phyloP scores from a whole-genome alignment of 2,888 invertebrate species.

The Autographa pulchrina region DNA sequence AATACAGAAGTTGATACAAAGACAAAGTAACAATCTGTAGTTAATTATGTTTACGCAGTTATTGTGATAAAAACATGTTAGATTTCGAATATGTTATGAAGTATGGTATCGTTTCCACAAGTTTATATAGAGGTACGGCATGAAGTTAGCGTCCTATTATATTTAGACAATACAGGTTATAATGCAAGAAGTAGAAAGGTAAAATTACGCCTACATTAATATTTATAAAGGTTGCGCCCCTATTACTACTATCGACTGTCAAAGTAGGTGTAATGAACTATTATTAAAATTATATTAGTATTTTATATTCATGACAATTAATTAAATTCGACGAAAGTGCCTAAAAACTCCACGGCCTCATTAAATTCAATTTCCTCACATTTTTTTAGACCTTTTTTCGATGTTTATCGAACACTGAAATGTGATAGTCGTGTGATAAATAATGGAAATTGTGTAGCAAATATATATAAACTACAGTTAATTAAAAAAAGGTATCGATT shows the following conservation, averaged over 20 bases:
- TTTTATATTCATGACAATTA: conserved; percentile 6
- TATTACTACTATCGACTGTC: background rate
- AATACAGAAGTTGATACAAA: conserved; percentile 3
- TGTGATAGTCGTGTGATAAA: conserved; percentile 57
- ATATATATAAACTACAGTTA: conserved; percentile 23
- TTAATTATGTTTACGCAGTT: conserved; percentile 65
- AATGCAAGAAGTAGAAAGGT: conserved; percentile 1
- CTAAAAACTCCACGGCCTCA: background rate
- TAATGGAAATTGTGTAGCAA: conserved; percentile 40
- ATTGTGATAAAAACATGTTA: conserved; percentile 68
- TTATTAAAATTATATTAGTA: conserved; percentile 5
- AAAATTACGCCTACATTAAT: conserved; percentile 1
- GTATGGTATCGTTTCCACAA: conserved; percentile 21
- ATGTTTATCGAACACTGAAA: conserved; percentile 8
- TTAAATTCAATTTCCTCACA: background rate
- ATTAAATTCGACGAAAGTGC: background rate
- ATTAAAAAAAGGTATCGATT: conserved; percentile 7
- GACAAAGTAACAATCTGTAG: conserved; percentile 56
- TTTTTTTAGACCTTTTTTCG: background rate
- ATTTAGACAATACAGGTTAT: conserved; percentile 2
- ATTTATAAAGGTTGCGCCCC: background rate
- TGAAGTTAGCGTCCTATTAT: conserved; percentile 1
- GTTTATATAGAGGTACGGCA: conserved; percentile 13
- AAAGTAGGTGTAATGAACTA: background rate
- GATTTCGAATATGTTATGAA: conserved; percentile 52